Conservation (phyloP, 2,113 vertebrate genomes). For the Malaclemys terrapin region DNA sequence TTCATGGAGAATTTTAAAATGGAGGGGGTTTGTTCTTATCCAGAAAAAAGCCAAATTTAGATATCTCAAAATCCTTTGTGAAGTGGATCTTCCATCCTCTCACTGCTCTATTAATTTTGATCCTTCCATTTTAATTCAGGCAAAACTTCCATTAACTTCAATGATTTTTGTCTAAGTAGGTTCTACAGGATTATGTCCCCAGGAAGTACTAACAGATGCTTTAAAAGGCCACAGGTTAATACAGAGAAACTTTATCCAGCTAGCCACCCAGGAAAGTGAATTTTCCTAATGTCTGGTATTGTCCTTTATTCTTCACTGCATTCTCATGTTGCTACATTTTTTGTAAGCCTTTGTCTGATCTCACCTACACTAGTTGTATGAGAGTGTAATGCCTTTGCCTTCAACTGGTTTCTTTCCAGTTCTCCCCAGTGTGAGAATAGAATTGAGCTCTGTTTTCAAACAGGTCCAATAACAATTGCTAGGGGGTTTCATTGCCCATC, state of each 20-base stretch:
- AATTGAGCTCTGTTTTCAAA: neutral
- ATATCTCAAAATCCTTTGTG: slow-evolving; percentile 23
- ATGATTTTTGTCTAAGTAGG: neutral
- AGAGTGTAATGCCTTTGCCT: neutral
- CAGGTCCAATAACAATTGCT: neutral
- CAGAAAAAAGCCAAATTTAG: neutral
- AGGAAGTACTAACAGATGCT: slow-evolving; percentile 46
- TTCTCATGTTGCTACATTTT: neutral
- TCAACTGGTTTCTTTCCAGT: neutral
- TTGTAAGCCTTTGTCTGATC: neutral
- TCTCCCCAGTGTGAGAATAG: neutral
- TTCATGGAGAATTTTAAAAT: slow-evolving; percentile 4
- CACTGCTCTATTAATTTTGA: slow-evolving; percentile 8
- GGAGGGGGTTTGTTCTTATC: neutral
- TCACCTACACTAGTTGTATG: neutral
- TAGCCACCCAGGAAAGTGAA: neutral
- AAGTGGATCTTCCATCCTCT: neutral
- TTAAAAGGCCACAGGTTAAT: neutral
- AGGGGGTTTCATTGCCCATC: neutral
- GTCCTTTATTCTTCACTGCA: neutral
- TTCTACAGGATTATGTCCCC: slow-evolving; percentile 3
- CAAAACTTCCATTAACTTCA: neutral
- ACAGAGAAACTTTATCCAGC: neutral
- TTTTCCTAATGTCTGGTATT: slow-evolving; percentile 5
- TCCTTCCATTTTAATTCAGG: neutral